phyloP scores from a whole-genome alignment of 2,113 vertebrate genomes.

The Cyanoderma ruficeps region DNA sequence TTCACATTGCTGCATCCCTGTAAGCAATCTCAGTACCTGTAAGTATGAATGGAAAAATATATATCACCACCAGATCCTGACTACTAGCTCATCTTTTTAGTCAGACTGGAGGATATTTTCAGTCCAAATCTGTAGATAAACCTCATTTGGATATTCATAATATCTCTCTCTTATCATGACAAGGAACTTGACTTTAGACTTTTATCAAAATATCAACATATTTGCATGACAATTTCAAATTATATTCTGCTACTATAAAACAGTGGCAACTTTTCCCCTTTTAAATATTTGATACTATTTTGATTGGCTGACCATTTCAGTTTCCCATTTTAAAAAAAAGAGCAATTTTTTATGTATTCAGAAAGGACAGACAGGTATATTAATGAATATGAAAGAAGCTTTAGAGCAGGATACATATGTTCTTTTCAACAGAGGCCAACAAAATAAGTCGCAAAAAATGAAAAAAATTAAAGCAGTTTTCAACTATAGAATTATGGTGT shows the following conservation, averaged over 20 bases:
- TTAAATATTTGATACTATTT: background rate
- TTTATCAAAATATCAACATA: background rate
- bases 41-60: background rate
- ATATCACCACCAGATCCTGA: background rate
- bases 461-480: rapidly evolving
- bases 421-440: background rate
- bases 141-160: background rate
- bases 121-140: background rate
- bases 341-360: background rate
- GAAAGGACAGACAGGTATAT: background rate
- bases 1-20: background rate
- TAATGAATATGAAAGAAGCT: background rate
- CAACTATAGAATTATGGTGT: background rate
- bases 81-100: background rate
- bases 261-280: background rate
- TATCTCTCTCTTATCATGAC: background rate
- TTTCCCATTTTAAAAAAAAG: background rate
- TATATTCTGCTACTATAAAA: background rate
- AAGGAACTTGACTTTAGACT: background rate
- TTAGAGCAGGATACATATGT: background rate
- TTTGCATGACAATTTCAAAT: background rate
- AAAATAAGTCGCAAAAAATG: background rate
- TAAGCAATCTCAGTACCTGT: background rate
- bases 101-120: background rate
- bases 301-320: background rate